Percentiles rank a stretch among this genome's conserved stretches.
phyloP scores from a whole-genome alignment of 2,888 invertebrate genomes.

The Coleophora deauratella region DNA sequence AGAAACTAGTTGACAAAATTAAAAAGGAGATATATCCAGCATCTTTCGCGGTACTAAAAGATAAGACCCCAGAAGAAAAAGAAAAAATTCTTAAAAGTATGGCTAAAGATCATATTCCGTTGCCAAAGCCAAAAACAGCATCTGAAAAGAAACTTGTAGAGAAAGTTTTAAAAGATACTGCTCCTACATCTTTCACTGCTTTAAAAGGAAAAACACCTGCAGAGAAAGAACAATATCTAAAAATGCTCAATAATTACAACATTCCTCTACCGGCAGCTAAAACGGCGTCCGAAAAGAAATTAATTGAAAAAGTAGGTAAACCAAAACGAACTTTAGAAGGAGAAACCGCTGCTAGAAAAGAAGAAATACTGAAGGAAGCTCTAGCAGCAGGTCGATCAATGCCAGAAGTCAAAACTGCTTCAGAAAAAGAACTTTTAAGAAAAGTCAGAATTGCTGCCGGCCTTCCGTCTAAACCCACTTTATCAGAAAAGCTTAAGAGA shows the following conservation, averaged over 20 bases:
- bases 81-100: not conserved
- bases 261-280: slow-evolving; percentile 6
- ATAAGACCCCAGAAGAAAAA: not conserved
- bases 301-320: slow-evolving; percentile 19
- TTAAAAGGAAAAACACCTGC: slow-evolving; percentile 20
- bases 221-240: slow-evolving; percentile 18
- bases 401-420: slow-evolving; percentile 21
- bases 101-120: not conserved
- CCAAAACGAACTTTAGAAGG: slow-evolving; percentile 19
- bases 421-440: slow-evolving; percentile 22
- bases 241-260: slow-evolving; percentile 11
- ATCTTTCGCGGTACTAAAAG: not conserved
- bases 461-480: slow-evolving; percentile 18
- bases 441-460: slow-evolving; percentile 20
- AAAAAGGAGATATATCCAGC: slow-evolving; percentile 1
- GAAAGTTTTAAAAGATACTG: slow-evolving; percentile 19
- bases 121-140: not conserved
- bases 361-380: slow-evolving; percentile 16
- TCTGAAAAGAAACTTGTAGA: not conserved
- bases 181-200: slow-evolving; percentile 20
- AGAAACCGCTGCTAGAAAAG: slow-evolving; percentile 23
- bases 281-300: slow-evolving; percentile 22
- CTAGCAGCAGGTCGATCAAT: slow-evolving; percentile 20
- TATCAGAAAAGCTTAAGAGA: not conserved
- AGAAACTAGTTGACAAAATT: slow-evolving; percentile 20